phyloP scores from a whole-genome alignment of 2,888 invertebrate species.

The Protodeltote pygarga region DNA sequence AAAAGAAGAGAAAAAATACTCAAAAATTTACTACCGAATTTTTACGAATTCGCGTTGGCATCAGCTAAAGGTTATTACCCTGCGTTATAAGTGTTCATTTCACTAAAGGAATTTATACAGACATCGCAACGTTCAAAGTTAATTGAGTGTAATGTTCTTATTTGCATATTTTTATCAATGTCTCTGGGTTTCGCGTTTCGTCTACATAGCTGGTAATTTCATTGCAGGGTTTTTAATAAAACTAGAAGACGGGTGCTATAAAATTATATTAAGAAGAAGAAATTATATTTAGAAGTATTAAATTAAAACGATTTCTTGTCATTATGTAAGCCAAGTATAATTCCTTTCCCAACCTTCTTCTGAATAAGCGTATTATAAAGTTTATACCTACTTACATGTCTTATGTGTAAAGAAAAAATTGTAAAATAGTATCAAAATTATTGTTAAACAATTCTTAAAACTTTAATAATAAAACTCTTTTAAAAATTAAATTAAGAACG shows the following conservation, averaged over 20 bases:
- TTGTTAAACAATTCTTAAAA: too few species aligned
- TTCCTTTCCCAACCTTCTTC: conserved; percentile 6
- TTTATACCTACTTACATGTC: conserved; percentile 20
- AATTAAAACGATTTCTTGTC: too few species aligned
- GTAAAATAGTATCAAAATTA: too few species aligned
- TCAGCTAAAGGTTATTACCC: conserved; percentile 43
- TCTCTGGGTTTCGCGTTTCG: conserved; percentile 20
- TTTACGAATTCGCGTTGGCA: conserved; percentile 49
- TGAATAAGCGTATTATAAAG: conserved; percentile 37
- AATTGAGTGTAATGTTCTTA: conserved; percentile 53
- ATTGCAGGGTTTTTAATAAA: conserved; percentile 8
- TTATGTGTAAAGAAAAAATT: not conserved
- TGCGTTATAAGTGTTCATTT: conserved; percentile 47
- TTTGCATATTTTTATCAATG: conserved; percentile 51
- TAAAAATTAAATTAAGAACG: too few species aligned
- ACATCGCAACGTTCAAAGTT: conserved; percentile 39
- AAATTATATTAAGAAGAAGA: too few species aligned
- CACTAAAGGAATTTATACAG: conserved; percentile 40
- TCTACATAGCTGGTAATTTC: conserved; percentile 20
- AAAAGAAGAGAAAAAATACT: conserved; percentile 47
- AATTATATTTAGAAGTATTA: too few species aligned
- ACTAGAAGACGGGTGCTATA: too few species aligned
- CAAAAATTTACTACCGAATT: conserved; percentile 43
- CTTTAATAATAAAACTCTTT: too few species aligned
- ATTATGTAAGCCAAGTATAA: too few species aligned